Evolutionary conservation across 2,888 invertebrate genomes (phyloP), one percentile per base, ranked within the genome.

Genomic region (Emmelina monodactyla): DNA sequence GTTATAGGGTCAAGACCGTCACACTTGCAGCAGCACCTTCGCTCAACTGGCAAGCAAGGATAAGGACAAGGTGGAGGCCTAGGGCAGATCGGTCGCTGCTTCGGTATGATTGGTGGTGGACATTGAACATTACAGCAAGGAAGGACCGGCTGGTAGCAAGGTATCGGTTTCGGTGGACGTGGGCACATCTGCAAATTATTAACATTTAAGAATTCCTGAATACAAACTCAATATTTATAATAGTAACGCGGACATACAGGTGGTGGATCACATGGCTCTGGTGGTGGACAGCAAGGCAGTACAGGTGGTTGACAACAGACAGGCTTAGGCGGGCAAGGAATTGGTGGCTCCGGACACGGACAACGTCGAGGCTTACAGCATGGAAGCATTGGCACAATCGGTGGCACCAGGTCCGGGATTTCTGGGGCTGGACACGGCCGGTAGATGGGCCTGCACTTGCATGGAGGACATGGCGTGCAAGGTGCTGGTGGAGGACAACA

Each of bases 1-100:
- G 83, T 83, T 33, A 84, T 82, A 2, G 84, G 84, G 39, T 84
- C 84, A n/a, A 65, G 30, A 41, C 67, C 47, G n/a, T 67, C 61
- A 45, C 73, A 68, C 34, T 58, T 38, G 1, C 71, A 64, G 31
- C 82, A 83, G 41, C 64, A 66, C 28, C 80, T 80, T 37, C 80
- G 70, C 37, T 59, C 49, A 1, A 83, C 42, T 1, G 82, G 82
- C 6, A 83, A 51, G 41, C 81, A 82, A 1, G 83, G 83, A 30
- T 71, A 82, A 0, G 60, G 62, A 2, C 57, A 51, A 5, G 70
- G 81, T 1, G 76, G 75, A 2, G 78, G 59, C 38, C 79, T 57
- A 2, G 78, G 78, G 37, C 76, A 79, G 32, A 76, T 75, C 1
- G 78, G 78, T 5, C 75, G 58, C 46, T 78, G 78, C 40, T 76